Evolutionary conservation across 2,113 vertebrate genomes (phyloP).

Genomic region (Sporophila hypoxantha): DNA sequence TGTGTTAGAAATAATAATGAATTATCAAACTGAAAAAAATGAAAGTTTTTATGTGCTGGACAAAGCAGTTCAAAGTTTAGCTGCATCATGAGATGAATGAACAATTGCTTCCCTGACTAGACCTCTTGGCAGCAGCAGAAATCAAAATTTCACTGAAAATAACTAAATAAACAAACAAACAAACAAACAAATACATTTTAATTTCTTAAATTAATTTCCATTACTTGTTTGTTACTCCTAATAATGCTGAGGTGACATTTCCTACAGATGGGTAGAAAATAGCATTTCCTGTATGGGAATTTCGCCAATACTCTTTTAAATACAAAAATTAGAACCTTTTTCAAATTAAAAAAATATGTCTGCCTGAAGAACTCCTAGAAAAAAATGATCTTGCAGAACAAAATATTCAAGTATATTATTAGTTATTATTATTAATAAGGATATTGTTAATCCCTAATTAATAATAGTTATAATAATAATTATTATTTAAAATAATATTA

Average conservation of each 20-base stretch:
- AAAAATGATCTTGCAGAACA: fast-evolving
- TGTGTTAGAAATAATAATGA: background rate
- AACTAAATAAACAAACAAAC: background rate
- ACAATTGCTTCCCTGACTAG: background rate
- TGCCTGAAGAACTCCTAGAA: background rate
- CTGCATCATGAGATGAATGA: background rate
- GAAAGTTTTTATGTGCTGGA: background rate
- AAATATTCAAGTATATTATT: background rate
- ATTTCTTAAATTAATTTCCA: background rate
- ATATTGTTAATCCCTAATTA: background rate
- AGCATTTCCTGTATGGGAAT: background rate
- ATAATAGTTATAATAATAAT: background rate
- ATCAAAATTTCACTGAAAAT: background rate
- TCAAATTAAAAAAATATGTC: background rate
- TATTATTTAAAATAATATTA: background rate
- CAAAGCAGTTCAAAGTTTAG: background rate
- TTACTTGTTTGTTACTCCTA: background rate
- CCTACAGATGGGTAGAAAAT: background rate
- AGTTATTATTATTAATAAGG: background rate
- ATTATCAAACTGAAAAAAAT: background rate
- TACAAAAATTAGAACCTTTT: background rate
- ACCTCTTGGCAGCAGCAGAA: background rate
- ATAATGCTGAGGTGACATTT: background rate
- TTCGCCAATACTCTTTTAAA: background rate
- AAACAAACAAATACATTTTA: background rate